A percentile compares a stretch with the other conserved stretches of the same genome.
Evolutionary conservation across 1,140 invertebrate genomes (phyloP).

Genomic region (Oscheius sp.): DNA sequence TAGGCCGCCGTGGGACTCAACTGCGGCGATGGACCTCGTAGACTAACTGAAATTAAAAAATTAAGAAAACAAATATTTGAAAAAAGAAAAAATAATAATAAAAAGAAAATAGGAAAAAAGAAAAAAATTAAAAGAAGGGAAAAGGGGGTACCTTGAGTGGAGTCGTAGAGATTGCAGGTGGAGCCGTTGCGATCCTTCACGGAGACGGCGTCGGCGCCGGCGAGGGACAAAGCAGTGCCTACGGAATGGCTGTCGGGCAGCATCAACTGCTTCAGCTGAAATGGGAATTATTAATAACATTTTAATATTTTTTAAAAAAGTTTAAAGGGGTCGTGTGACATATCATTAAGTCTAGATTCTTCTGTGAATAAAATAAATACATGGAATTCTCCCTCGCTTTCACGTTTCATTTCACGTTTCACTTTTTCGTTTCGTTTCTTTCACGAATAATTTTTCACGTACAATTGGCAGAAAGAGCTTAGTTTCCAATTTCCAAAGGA

Average conservation of each 20-base stretch:
- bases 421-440: too few relatives aligned
- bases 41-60: conserved; percentile 16
- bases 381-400: too few relatives aligned
- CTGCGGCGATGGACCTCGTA: not conserved
- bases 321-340: not conserved
- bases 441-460: too few relatives aligned
- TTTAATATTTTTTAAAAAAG: too few relatives aligned
- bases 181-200: conserved; percentile 23
- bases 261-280: conserved; percentile 24
- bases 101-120: not conserved
- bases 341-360: not conserved
- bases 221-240: conserved; percentile 34
- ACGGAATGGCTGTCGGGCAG: conserved; percentile 26
- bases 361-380: conserved; percentile 5
- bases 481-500: too few relatives aligned
- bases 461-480: too few relatives aligned
- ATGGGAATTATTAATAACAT: too few relatives aligned
- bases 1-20: not conserved
- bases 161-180: conserved; percentile 33
- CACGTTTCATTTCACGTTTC: too few relatives aligned
- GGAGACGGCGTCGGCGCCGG: conserved; percentile 11
- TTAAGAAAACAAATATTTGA: not conserved
- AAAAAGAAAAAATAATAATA: not conserved
- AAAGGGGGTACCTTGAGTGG: conserved; percentile 15
- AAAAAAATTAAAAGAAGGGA: too few relatives aligned